Evolutionary conservation across 2,113 vertebrate genomes (phyloP).

Genomic region (Canis aureus): DNA sequence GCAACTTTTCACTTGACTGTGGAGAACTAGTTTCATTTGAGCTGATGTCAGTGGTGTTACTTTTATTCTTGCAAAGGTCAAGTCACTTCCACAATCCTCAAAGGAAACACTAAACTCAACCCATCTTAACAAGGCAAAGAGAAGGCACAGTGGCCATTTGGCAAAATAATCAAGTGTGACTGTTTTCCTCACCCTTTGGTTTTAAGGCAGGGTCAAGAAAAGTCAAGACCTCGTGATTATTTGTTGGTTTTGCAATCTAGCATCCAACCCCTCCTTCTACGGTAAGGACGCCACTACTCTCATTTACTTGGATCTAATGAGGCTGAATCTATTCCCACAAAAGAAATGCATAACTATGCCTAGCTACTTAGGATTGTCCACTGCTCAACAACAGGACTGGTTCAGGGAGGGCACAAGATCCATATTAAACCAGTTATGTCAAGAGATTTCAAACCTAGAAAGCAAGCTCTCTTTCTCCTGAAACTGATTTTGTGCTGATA

Average conservation of each 20-base stretch:
- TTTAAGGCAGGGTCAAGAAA: constrained; percentile 7
- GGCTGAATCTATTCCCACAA: not conserved
- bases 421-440: not conserved
- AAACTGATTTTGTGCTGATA: not conserved
- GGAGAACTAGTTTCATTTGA: constrained; percentile 55
- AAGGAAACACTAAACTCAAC: constrained; percentile 51
- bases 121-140: constrained; percentile 58
- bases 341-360: not conserved
- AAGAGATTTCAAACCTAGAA: not conserved
- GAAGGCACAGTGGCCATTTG: constrained; percentile 43
- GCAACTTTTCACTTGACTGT: constrained; percentile 72
- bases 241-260: not conserved
- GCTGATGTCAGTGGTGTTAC: constrained; percentile 60
- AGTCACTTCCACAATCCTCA: constrained; percentile 16
- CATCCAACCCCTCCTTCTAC: not conserved
- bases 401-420: not conserved
- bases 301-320: not conserved
- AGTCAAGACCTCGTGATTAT: not conserved
- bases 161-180: constrained; percentile 63
- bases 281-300: not conserved
- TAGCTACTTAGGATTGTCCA: not conserved
- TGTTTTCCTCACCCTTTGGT: constrained; percentile 41
- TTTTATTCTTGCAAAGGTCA: constrained; percentile 73
- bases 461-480: not conserved
- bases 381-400: not conserved